phyloP scores from a whole-genome alignment of 2,113 vertebrate genomes.

The Labeo catla region DNA sequence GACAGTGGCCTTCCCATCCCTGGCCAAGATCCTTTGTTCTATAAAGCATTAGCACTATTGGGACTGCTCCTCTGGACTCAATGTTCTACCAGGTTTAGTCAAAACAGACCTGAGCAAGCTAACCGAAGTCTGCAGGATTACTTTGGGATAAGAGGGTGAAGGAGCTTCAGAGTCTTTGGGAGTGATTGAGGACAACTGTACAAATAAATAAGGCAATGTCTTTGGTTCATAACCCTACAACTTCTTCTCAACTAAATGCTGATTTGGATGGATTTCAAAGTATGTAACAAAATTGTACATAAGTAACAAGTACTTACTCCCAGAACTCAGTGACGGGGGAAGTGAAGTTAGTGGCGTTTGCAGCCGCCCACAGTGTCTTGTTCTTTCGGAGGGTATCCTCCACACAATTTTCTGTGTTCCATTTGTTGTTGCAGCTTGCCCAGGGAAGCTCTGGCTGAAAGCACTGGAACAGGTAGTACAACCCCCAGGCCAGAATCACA shows the following conservation, averaged over 20 bases:
- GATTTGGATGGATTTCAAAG: background rate
- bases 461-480: slow-evolving; percentile 97
- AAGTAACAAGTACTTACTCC: slow-evolving; percentile 84
- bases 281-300: background rate
- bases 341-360: slow-evolving; percentile 86
- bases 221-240: background rate
- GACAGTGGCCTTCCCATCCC: background rate
- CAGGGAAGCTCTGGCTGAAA: slow-evolving; percentile 93
- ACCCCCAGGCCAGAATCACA: slow-evolving; percentile 96
- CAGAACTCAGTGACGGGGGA: slow-evolving; percentile 98
- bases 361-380: slow-evolving; percentile 78
- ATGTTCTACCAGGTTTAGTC: background rate
- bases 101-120: background rate
- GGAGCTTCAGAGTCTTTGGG: background rate
- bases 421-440: slow-evolving; percentile 92
- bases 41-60: background rate
- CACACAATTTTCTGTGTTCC: slow-evolving; percentile 89
- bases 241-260: background rate
- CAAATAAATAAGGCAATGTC: background rate
- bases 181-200: background rate
- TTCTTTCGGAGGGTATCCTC: slow-evolving; percentile 94
- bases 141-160: background rate
- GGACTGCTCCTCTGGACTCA: background rate
- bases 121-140: background rate
- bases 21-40: background rate